Evolutionary conservation across 2,797 vertebrate genomes (phyloP).

Genomic region (Alca torda): DNA sequence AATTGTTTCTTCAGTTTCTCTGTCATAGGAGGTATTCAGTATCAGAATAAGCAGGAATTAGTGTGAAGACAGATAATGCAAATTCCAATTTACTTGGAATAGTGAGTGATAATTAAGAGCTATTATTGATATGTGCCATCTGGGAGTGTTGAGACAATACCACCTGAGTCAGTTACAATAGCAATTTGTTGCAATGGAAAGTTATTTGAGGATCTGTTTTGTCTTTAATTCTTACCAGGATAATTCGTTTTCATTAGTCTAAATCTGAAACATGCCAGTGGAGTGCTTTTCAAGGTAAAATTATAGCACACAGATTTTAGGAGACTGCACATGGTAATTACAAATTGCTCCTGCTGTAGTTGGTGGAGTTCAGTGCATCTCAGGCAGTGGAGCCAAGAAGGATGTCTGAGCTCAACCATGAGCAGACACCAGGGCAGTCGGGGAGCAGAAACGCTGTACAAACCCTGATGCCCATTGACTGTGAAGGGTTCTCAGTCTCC

Average conservation of each 20-base stretch:
- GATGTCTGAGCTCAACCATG: not conserved
- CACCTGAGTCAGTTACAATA: not conserved
- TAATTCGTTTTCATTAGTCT: conserved; percentile 4
- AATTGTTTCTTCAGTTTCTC: not conserved
- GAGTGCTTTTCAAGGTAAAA: not conserved
- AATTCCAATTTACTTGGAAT: not conserved
- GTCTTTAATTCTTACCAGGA: not conserved
- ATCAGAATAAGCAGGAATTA: conserved; percentile 29
- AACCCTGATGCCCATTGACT: not conserved
- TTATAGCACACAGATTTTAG: not conserved
- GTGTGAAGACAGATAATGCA: not conserved
- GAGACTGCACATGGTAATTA: not conserved
- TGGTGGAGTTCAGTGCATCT: not conserved
- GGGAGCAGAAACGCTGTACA: not conserved
- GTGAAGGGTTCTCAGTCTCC: not conserved
- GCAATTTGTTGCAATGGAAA: not conserved
- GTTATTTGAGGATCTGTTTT: not conserved
- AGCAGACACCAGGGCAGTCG: fast-evolving
- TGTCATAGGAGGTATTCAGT: not conserved
- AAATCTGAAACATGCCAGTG: not conserved
- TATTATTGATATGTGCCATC: conserved; percentile 5
- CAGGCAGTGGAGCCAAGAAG: not conserved
- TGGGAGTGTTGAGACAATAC: not conserved
- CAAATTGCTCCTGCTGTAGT: not conserved
- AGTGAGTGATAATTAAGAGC: conserved; percentile 24